Evolutionary conservation across 2,888 invertebrate species (phyloP), one percentile per base, ranked within the genome.

Genomic region (Pristionchus maxplancki): DNA sequence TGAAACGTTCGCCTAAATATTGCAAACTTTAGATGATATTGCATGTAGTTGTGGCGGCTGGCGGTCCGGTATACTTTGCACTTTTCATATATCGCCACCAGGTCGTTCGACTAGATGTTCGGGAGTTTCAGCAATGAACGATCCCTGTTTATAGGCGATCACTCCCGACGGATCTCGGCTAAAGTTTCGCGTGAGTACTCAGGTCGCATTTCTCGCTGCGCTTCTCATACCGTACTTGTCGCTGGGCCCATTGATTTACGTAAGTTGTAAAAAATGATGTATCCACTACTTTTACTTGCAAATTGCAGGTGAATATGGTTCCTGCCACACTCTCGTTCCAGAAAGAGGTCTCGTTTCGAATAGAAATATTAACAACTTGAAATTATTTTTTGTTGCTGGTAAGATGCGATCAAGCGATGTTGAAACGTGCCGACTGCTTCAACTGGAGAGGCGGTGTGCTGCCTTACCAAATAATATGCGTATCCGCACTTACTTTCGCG

Each of bases 21-120:
- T 44, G 44, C 44, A 44, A 44, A 44, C 44, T 44, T 44, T 44
- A 44, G 44, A 44, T 9, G 44, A 11, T 6, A 44, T 11, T 44
- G n/a, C n/a, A n/a, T n/a, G n/a, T n/a, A n/a, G n/a, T n/a, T n/a
- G n/a, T n/a, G n/a, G n/a, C n/a, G n/a, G 58, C 34, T 17, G 71
- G 71, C 1, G 71, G 71, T 3, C 34, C 37, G 5, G 20, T 37
- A 4, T 71, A 71, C 37, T 31, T 71, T 17, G 71, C 71, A 1
- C 37, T 71, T 13, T 71, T 71, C 71, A 17, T 71, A 15, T 71
- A 71, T 37, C 71, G 71, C 34, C 71, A 71, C 8, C 71, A 71
- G 71, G 71, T 71, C 17, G 58, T 44, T 11, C 44, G 44, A 44
- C 11, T 11, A n/a, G n/a, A n/a, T n/a, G n/a, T n/a, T n/a, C n/a